Evolutionary conservation across 2,888 invertebrate genomes (phyloP), one percentile per base, ranked within the genome.

Genomic region (Alentia gelatinosa): DNA sequence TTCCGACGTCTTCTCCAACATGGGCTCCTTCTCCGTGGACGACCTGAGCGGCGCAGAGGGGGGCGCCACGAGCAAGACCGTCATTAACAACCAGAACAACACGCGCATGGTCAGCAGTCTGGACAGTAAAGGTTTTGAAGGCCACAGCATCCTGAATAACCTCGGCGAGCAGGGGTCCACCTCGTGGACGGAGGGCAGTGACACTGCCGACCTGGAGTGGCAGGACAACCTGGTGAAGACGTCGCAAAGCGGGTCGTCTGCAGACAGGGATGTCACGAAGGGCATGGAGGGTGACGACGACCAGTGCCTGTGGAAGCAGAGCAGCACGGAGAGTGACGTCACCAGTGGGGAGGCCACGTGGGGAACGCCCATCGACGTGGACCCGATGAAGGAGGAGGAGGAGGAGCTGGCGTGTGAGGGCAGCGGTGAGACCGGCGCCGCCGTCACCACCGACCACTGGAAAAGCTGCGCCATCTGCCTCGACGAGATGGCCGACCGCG

Each of bases 401-500:
- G 79, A 79, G 86, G 86, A 1, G 30, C 33, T 42, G 56, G 15
- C 5, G 1, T 50, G 74, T 23, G 79, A 90, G 19, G 88, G 23
- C 12, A 42, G n/a, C 39, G 63, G 39, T 1, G 68, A 91, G 39
- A 26, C 68, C 35, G 37, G 30, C 9, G 91, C 26, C n/a, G 79
- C 3, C 5, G 89, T 42, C 15, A 89, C 90, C 19, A 63, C 89
- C 1, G 92, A 92, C 68, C 94, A 95, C 91, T 96, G 95, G 95
- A 94, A 94, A 91, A 94, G 95, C 1, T 97, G 97, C 95, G 97
- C 96, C 75, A 97, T 97, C 92, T 97, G 97, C 93, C 95, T 97
- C 83, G 97, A 97, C 93, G 97, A 97, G 91, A 96, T 97, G 94
- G 96, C 97, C 35, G 95, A 96, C 91, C 95, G 96, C 37, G 96